Evolutionary conservation across 2,113 vertebrate genomes (phyloP), one percentile per base, ranked within the genome.

Genomic region (Tauraco erythrolophus): DNA sequence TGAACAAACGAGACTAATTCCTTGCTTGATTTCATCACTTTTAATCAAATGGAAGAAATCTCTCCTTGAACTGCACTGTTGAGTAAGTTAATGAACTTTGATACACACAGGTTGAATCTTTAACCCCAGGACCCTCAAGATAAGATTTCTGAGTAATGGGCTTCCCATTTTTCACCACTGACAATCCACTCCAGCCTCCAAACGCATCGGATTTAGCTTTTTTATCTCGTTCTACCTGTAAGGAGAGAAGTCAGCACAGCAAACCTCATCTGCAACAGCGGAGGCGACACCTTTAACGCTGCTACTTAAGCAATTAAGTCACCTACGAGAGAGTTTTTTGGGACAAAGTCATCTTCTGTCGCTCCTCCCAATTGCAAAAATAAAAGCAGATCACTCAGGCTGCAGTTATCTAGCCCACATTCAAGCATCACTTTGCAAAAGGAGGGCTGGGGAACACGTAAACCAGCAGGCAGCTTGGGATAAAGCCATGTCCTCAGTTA

Each of bases 21-120:
- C 68, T 85, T 74, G 65, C 81, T 92, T 93, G 80, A 92, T 94
- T 96, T 78, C 79, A 71, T 77, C 94, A 37, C 80, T 96, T 92
- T 24, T 61, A 81, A 91, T 84, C 80, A 83, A 80, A 60, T 2
- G 6, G 70, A 17, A 91, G 56, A 37, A 81, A 72, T 65, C 64
- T 69, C 56, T 43, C 53, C 71, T 48, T 64, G 46, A 77, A 89
- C 37, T 35, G 62, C 6, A 10, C 66, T 43, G 33, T 28, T 48
- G 80, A 78, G 48, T 11, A 60, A 92, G 30, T 57, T 84, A 88
- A 89, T 80, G 75, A 74, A 77, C 81, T 88, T 3, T 24, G 60
- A 62, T 13, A 76, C 2, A 25, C 25, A 39, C 5, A 1, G 46
- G 54, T 19, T 58, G 53, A 71, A 83, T 54, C 74, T 83, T 87